Percentiles rank a stretch among this genome's conserved stretches.
These are phyloP conservation scores for Vidua chalybeata DNA, from an alignment of 2,113 vertebrate genomes.

Conservation along the genomic window DNA sequence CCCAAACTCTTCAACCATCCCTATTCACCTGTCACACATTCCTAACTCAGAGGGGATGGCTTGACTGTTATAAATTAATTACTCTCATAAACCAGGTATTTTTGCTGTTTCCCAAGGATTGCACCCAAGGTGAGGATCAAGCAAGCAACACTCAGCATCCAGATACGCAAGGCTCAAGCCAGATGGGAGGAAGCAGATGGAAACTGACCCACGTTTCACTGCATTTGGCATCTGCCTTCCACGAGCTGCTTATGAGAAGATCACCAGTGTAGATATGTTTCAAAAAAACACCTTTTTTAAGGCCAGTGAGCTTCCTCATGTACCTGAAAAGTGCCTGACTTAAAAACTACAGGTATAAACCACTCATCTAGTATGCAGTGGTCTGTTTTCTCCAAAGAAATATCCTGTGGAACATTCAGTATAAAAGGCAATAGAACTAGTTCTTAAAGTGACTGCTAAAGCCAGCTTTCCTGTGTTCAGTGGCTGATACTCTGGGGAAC, in stretches of 20 bases:
- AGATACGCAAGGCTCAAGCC: background rate
- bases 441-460: background rate
- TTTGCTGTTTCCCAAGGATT: background rate
- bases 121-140: background rate
- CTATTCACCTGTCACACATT: background rate
- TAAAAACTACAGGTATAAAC: background rate
- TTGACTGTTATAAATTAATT: background rate
- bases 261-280: background rate
- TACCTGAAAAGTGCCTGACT: background rate
- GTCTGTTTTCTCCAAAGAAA: background rate
- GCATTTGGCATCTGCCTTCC: background rate
- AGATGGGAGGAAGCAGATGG: background rate
- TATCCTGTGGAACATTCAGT: background rate
- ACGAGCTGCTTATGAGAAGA: background rate
- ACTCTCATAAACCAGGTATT: background rate
- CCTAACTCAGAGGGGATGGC: background rate
- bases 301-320: background rate
- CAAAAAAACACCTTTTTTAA: background rate
- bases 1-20: background rate
- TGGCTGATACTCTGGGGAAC: background rate
- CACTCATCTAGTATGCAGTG: background rate
- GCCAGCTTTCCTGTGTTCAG: background rate
- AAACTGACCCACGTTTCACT: background rate
- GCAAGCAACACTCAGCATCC: background rate
- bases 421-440: background rate